Evolutionary conservation across 2,888 invertebrate genomes (phyloP).

Genomic region (Trachelus troglodyta): DNA sequence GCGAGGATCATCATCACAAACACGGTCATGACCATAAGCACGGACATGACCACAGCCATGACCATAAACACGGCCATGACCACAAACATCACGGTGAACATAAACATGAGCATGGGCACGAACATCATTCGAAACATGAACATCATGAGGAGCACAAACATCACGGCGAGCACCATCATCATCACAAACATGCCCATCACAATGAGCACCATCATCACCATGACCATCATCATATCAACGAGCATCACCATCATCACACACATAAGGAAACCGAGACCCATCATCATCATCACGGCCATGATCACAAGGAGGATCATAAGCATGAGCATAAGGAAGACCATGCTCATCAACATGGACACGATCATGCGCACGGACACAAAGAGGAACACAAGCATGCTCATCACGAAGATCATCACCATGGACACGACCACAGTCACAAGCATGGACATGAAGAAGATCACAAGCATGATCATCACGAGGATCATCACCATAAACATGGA

Average conservation of each 20-base stretch:
- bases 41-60: constrained; percentile 39
- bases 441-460: constrained; percentile 49
- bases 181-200: constrained; percentile 53
- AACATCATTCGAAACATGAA: constrained; percentile 50
- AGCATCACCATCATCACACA: constrained; percentile 55
- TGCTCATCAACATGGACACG: constrained; percentile 52
- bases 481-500: constrained; percentile 48
- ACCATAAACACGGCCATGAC: constrained; percentile 44
- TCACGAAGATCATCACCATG: constrained; percentile 39
- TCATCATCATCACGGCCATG: constrained; percentile 55
- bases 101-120: constrained; percentile 49
- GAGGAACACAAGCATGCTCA: constrained; percentile 39
- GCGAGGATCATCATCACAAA: constrained; percentile 14
- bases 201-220: constrained; percentile 58
- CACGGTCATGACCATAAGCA: constrained; percentile 39
- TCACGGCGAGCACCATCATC: constrained; percentile 52
- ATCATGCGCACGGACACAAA: constrained; percentile 46
- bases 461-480: constrained; percentile 45
- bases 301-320: constrained; percentile 54
- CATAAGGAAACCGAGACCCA: constrained; percentile 55
- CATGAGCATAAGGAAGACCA: constrained; percentile 54
- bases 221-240: constrained; percentile 54
- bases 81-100: constrained; percentile 50
- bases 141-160: constrained; percentile 52
- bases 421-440: constrained; percentile 46